Evolutionary conservation across 2,888 invertebrate genomes (phyloP).

Genomic region (Bombyx huttoni): DNA sequence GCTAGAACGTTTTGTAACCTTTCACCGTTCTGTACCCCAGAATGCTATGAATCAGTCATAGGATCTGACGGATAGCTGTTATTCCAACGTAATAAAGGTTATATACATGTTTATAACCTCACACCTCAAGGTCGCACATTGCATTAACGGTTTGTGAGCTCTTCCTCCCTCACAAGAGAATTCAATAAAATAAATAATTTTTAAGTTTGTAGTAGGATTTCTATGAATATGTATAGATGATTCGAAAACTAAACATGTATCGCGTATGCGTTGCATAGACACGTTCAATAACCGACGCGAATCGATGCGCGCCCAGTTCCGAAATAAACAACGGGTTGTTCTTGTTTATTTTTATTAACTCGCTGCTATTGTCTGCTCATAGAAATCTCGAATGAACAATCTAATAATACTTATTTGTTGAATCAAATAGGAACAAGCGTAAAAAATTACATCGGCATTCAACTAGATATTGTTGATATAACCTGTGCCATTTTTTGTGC

Average conservation of each 20-base stretch:
- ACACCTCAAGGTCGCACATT: too few species aligned
- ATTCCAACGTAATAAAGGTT: too few species aligned
- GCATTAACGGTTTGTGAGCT: too few species aligned
- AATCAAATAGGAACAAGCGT: neutral
- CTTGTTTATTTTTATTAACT: constrained; percentile 20
- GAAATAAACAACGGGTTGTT: constrained; percentile 20
- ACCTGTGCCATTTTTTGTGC: neutral
- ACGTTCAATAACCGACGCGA: constrained; percentile 16
- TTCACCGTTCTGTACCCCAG: too few species aligned
- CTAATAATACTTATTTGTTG: neutral
- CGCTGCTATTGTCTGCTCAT: constrained; percentile 16
- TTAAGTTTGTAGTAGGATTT: too few species aligned
- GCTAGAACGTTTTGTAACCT: too few species aligned
- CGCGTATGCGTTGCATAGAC: constrained; percentile 13
- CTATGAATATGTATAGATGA: too few species aligned
- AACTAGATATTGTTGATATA: neutral
- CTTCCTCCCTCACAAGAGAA: too few species aligned
- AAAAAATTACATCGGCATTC: neutral
- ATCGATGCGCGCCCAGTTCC: constrained; percentile 22
- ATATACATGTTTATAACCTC: too few species aligned
- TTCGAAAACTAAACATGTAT: constrained; percentile 8
- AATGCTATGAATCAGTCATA: too few species aligned
- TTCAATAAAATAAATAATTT: too few species aligned
- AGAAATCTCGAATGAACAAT: constrained; percentile 7
- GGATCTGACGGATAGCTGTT: too few species aligned